phyloP scores from a whole-genome alignment of 53 echinoderm and acorn worm species.

The Zoroaster sp. region DNA sequence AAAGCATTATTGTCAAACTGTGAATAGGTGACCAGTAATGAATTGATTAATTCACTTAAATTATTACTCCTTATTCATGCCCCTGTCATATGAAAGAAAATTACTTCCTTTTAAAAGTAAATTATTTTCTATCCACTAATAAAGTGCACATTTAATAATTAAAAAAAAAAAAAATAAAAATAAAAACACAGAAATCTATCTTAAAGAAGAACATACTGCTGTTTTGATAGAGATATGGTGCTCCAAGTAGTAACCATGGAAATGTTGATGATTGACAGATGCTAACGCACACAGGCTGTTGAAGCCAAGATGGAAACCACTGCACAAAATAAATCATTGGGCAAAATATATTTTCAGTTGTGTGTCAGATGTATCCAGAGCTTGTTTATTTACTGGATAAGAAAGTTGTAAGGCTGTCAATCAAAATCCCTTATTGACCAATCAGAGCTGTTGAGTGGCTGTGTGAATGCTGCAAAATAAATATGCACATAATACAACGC shows the following conservation, averaged over 20 bases:
- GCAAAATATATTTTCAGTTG: background rate
- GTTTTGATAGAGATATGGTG: conserved; percentile 39
- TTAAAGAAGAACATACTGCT: conserved; percentile 4
- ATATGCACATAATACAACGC: background rate
- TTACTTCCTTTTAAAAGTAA: background rate
- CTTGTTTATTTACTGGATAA: background rate
- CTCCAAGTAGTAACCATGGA: conserved; percentile 88
- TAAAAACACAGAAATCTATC: no score
- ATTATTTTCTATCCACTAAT: background rate
- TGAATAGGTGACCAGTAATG: no score
- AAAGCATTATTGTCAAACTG: no score
- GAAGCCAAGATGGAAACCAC: conserved; percentile 83
- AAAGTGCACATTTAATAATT: background rate
- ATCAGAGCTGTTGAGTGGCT: no score
- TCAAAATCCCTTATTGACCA: no score
- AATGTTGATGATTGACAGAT: conserved; percentile 95
- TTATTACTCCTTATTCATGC: background rate
- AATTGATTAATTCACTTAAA: background rate
- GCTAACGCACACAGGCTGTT: conserved; percentile 93
- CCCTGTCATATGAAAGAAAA: no score
- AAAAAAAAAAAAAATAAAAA: background rate
- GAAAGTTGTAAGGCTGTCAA: background rate
- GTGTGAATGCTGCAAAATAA: no score
- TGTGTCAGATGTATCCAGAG: no score
- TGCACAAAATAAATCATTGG: conserved; percentile 28